Evolutionary conservation across 2,888 invertebrate species (phyloP).

Genomic region (Hirtodrosophila duncani): DNA sequence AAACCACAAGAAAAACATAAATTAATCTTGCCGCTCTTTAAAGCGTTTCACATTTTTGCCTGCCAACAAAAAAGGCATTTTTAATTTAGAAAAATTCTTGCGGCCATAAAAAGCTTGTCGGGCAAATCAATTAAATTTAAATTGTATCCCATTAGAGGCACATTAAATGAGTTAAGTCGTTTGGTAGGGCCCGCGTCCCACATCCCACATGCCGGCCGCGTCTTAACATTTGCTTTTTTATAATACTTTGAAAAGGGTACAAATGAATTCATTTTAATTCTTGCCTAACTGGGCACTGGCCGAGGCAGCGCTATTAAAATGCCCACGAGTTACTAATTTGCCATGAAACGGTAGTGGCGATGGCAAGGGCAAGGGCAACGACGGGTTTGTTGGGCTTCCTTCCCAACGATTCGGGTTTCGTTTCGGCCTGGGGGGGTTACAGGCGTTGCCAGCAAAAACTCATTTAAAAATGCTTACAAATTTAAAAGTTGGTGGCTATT

Average conservation of each 20-base stretch:
- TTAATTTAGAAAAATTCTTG: constrained; percentile 61
- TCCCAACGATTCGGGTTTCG: too few relatives aligned
- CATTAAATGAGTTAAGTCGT: constrained; percentile 71
- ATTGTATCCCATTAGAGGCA: constrained; percentile 70
- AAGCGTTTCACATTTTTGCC: constrained; percentile 44
- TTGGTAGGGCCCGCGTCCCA: constrained; percentile 40
- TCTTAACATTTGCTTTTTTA: constrained; percentile 60
- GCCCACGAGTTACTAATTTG: constrained; percentile 71
- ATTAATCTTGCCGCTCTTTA: constrained; percentile 53
- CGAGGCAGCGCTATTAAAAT: constrained; percentile 62
- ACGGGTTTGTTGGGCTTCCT: not conserved
- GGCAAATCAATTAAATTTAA: constrained; percentile 72
- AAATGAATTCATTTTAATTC: constrained; percentile 69
- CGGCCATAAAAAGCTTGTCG: constrained; percentile 55
- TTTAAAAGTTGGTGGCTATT: constrained; percentile 59
- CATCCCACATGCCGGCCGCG: constrained; percentile 46
- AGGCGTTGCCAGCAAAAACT: not conserved
- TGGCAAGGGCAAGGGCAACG: not conserved
- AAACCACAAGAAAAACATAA: constrained; percentile 50
- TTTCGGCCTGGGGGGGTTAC: too few relatives aligned
- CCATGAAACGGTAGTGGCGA: constrained; percentile 41
- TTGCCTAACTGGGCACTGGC: constrained; percentile 44
- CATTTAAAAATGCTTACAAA: constrained; percentile 46
- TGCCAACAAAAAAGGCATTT: constrained; percentile 39
- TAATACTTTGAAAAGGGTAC: constrained; percentile 62